These are phyloP conservation scores for Platycheirus albimanus DNA, from an alignment of 2,888 invertebrate species.

Conservation along the genomic window DNA sequence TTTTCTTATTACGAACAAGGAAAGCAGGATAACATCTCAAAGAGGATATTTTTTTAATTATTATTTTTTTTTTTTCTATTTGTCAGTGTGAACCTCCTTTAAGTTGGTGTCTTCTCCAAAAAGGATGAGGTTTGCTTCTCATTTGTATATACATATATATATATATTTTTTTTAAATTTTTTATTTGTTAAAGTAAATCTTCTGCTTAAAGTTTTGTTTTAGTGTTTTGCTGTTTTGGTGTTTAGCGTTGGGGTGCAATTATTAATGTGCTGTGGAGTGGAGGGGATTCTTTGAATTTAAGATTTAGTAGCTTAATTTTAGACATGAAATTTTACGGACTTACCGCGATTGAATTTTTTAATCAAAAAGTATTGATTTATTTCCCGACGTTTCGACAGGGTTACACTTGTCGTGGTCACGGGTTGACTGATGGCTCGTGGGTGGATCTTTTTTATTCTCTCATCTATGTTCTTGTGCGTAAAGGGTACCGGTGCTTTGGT, in stretches of 20 bases:
- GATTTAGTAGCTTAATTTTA: constrained; percentile 53
- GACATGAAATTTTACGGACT: too few relatives aligned
- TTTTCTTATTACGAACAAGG: neutral
- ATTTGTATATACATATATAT: too few relatives aligned
- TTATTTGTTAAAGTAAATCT: constrained; percentile 8
- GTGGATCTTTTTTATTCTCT: too few relatives aligned
- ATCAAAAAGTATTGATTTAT: too few relatives aligned
- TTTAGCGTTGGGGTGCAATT: neutral
- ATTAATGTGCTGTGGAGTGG: constrained; percentile 39
- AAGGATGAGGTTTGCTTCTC: constrained; percentile 19
- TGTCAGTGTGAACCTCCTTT: constrained; percentile 15
- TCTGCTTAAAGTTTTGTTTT: constrained; percentile 14
- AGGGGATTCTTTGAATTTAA: constrained; percentile 43
- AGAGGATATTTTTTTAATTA: neutral
- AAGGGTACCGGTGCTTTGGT: too few relatives aligned
- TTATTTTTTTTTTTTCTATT: neutral
- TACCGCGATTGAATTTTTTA: too few relatives aligned
- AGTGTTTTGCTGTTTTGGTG: neutral
- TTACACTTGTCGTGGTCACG: too few relatives aligned
- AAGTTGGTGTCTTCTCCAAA: constrained; percentile 2
- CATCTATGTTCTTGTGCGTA: too few relatives aligned
- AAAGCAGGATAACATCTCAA: neutral
- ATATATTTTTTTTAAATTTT: neutral
- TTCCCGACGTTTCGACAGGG: too few relatives aligned
- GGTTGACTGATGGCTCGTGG: too few relatives aligned